Evolutionary conservation across 2,888 invertebrate genomes (phyloP).

Genomic region (Drosophila subsilvestris): DNA sequence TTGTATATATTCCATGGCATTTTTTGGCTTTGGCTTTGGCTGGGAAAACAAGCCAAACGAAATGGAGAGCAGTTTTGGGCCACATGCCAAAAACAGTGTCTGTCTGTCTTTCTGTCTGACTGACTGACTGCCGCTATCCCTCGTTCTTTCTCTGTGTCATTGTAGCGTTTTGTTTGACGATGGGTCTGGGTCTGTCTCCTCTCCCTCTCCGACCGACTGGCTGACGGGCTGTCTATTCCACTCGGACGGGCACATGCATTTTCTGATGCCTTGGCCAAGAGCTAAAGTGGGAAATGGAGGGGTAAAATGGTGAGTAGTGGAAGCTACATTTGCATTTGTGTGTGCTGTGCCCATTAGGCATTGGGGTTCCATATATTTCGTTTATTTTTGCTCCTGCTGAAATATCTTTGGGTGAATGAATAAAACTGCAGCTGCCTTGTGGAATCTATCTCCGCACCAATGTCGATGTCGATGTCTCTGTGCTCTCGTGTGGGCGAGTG

Average conservation of each 20-base stretch:
- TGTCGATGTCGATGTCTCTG: slow-evolving; percentile 9
- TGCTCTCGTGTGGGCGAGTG: neutral
- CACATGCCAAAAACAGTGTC: slow-evolving; percentile 59
- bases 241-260: slow-evolving; percentile 56
- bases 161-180: neutral
- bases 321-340: slow-evolving; percentile 44
- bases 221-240: slow-evolving; percentile 63
- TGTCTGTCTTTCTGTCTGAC: slow-evolving; percentile 35
- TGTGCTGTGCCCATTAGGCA: slow-evolving; percentile 56
- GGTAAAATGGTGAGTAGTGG: slow-evolving; percentile 25
- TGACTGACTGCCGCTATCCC: slow-evolving; percentile 29
- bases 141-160: neutral
- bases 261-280: slow-evolving; percentile 54
- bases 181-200: slow-evolving; percentile 12
- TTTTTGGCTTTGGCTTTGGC: slow-evolving; percentile 41
- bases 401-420: slow-evolving; percentile 53
- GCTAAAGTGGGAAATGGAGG: slow-evolving; percentile 53
- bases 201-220: slow-evolving; percentile 34
- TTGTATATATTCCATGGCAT: slow-evolving; percentile 5
- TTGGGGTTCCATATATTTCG: slow-evolving; percentile 45
- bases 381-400: slow-evolving; percentile 45
- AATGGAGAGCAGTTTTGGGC: slow-evolving; percentile 53
- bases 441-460: slow-evolving; percentile 17
- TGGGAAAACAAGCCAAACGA: slow-evolving; percentile 42
- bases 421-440: slow-evolving; percentile 42